Evolutionary conservation across 2,797 vertebrate genomes (phyloP).

Genomic region (Danio jaintianensis): DNA sequence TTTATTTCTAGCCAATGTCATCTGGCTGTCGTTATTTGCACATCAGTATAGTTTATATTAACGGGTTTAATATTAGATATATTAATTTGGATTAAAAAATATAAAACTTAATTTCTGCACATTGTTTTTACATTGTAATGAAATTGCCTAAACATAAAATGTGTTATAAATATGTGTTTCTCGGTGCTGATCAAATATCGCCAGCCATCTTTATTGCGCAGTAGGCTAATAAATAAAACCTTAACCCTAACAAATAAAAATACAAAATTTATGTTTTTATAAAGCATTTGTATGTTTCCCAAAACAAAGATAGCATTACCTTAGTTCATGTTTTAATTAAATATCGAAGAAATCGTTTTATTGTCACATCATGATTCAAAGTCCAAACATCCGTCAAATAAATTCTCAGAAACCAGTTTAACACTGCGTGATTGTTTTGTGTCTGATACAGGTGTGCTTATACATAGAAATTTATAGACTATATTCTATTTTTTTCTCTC

Average conservation of each 20-base stretch:
- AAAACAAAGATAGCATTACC: not conserved
- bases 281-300: not conserved
- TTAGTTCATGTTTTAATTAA: slow-evolving; percentile 23
- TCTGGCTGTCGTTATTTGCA: too few relatives aligned
- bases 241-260: not conserved
- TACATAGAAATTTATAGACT: not conserved
- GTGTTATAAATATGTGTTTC: not conserved
- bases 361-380: slow-evolving; percentile 19
- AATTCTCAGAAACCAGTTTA: slow-evolving; percentile 7
- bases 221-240: not conserved
- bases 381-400: not conserved
- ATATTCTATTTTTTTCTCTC: not conserved
- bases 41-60: not conserved
- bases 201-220: not conserved
- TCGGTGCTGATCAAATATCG: not conserved
- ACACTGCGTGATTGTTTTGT: not conserved
- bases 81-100: not conserved
- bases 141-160: not conserved
- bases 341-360: slow-evolving; percentile 18
- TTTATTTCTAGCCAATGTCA: too few relatives aligned
- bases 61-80: not conserved
- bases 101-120: not conserved
- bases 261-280: not conserved
- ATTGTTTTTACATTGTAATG: not conserved
- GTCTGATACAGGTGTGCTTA: not conserved